phyloP scores from a whole-genome alignment of 2,888 invertebrate genomes.

The Pandemis heparana region DNA sequence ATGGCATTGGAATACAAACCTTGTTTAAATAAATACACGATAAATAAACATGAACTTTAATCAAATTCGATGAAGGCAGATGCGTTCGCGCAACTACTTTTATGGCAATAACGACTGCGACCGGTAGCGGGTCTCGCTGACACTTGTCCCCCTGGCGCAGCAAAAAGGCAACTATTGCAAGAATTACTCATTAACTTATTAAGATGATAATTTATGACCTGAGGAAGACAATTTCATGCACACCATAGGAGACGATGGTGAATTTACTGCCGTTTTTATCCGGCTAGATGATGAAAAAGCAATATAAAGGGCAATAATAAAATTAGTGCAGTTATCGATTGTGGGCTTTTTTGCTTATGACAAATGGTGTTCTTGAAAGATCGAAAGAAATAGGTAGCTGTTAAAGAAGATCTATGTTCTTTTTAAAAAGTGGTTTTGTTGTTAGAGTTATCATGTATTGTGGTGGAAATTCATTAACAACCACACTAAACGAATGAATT shows the following conservation, averaged over 20 bases:
- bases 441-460: background rate
- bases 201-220: conserved; percentile 82
- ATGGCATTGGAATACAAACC: conserved; percentile 58
- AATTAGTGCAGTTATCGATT: conserved; percentile 38
- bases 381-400: background rate
- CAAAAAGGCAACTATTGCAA: conserved; percentile 79
- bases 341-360: conserved; percentile 39
- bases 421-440: background rate
- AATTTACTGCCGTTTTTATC: conserved; percentile 56
- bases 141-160: conserved; percentile 62
- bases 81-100: conserved; percentile 68
- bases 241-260: conserved; percentile 57
- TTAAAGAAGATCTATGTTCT: background rate
- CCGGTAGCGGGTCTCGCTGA: conserved; percentile 60
- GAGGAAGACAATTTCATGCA: conserved; percentile 75
- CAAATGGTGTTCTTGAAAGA: conserved; percentile 15
- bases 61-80: conserved; percentile 84
- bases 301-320: conserved; percentile 40
- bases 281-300: conserved; percentile 27
- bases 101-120: conserved; percentile 77
- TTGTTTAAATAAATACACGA: conserved; percentile 71
- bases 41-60: conserved; percentile 84
- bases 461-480: background rate
- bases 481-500: background rate
- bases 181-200: conserved; percentile 84